Conservation (phyloP, 2,888 invertebrate genomes). For the Heliconius ethilla region DNA sequence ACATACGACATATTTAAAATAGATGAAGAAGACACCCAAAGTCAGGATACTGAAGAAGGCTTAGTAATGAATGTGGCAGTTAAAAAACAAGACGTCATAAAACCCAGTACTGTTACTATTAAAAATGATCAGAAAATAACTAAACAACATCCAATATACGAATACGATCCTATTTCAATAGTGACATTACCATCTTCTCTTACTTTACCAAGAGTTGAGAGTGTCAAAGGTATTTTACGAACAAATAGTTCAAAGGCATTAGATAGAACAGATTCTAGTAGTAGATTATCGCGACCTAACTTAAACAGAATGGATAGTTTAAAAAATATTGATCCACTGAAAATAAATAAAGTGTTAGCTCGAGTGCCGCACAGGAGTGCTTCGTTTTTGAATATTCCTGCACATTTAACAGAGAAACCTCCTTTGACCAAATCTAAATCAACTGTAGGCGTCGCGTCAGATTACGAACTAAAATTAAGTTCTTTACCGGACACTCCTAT, state of each 20-base stretch:
- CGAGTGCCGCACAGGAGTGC: slow-evolving; percentile 77
- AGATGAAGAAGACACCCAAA: slow-evolving; percentile 71
- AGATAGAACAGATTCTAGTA: slow-evolving; percentile 65
- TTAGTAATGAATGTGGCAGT: slow-evolving; percentile 71
- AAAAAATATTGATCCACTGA: slow-evolving; percentile 70
- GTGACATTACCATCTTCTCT: slow-evolving; percentile 65
- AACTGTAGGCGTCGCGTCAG: slow-evolving; percentile 67
- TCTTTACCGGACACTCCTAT: slow-evolving; percentile 77
- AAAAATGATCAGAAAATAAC: slow-evolving; percentile 77
- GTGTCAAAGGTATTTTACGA: slow-evolving; percentile 72
- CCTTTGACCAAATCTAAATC: slow-evolving; percentile 73
- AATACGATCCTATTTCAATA: slow-evolving; percentile 67
- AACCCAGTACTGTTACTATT: slow-evolving; percentile 73
- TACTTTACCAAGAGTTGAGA: slow-evolving; percentile 71
- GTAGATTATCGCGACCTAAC: slow-evolving; percentile 57
- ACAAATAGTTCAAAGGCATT: slow-evolving; percentile 70
- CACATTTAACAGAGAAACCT: slow-evolving; percentile 69
- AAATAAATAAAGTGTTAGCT: slow-evolving; percentile 70
- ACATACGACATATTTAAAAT: slow-evolving; percentile 81
- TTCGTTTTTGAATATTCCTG: slow-evolving; percentile 76
- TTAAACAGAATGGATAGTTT: slow-evolving; percentile 74
- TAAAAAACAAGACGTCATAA: slow-evolving; percentile 72
- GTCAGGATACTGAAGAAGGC: slow-evolving; percentile 72
- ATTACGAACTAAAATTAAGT: slow-evolving; percentile 64
- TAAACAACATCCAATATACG: slow-evolving; percentile 65